These are phyloP conservation scores for Atrina japonica DNA, from an alignment of 2,888 invertebrate genomes.

Conservation along the genomic window DNA sequence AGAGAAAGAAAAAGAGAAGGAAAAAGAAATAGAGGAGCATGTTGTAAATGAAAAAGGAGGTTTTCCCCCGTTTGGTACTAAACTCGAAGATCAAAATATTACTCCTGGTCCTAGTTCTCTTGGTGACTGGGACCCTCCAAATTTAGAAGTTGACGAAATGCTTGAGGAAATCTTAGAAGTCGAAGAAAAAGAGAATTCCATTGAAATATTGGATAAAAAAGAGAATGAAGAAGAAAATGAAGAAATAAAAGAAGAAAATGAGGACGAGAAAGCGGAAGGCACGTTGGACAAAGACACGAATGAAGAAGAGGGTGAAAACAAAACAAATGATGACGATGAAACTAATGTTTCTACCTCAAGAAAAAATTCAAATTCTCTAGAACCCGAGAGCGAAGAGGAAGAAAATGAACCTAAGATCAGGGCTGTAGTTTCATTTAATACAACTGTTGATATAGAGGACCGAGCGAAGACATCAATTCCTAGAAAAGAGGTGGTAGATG, in stretches of 20 bases:
- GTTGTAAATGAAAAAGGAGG: conserved; percentile 1
- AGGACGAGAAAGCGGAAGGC: neutral
- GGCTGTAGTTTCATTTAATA: neutral
- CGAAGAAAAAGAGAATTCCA: neutral
- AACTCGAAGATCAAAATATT: conserved; percentile 10
- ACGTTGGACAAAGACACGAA: neutral
- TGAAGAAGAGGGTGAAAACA: too few relatives aligned
- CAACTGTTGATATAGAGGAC: conserved; percentile 1
- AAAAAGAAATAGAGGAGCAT: neutral
- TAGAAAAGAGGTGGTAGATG: neutral
- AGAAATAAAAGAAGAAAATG: neutral
- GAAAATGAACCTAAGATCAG: conserved; percentile 1
- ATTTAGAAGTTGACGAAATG: conserved; percentile 19
- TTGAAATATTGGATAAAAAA: conserved; percentile 2
- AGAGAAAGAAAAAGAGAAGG: neutral
- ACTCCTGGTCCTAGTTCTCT: neutral
- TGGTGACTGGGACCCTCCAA: neutral
- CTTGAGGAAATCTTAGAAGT: conserved; percentile 11
- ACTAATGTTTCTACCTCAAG: too few relatives aligned
- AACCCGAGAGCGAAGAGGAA: neutral
- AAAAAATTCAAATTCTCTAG: too few relatives aligned
- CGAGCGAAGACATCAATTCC: conserved; percentile 2
- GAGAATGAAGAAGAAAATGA: neutral
- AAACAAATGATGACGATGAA: too few relatives aligned
- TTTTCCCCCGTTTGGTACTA: conserved; percentile 3